These are phyloP conservation scores for Troilus luridus DNA, from an alignment of 2,888 invertebrate genomes.

Conservation along the genomic window DNA sequence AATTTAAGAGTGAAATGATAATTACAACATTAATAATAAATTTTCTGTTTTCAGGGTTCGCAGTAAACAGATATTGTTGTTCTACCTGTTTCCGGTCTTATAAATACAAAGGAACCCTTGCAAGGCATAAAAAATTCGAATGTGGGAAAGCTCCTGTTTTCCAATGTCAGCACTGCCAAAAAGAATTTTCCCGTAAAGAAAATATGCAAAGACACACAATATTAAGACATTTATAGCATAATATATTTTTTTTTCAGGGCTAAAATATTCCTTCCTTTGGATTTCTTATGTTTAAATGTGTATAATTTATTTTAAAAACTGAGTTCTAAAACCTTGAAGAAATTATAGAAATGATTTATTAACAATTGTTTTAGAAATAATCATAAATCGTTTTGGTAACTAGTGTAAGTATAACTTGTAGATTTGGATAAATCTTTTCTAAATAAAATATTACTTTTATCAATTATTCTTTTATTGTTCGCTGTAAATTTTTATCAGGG, in stretches of 20 bases:
- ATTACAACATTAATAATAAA: background rate
- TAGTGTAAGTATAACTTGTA: background rate
- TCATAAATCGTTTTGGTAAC: background rate
- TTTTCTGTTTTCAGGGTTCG: background rate
- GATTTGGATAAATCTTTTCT: background rate
- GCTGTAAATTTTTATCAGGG: background rate
- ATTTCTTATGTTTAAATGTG: background rate
- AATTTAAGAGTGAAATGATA: background rate
- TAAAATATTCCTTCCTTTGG: background rate
- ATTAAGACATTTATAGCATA: slow-evolving; percentile 21
- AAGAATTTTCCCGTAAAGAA: slow-evolving; percentile 70
- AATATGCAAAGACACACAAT: slow-evolving; percentile 30
- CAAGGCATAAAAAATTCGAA: slow-evolving; percentile 7
- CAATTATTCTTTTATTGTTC: background rate
- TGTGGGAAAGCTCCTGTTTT: slow-evolving; percentile 34
- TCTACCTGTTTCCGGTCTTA: slow-evolving; percentile 13
- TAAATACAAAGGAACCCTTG: background rate
- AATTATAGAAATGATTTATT: background rate
- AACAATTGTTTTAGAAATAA: background rate
- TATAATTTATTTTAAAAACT: background rate
- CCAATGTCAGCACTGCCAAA: slow-evolving; percentile 67
- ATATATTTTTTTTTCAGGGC: background rate
- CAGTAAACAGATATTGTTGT: slow-evolving; percentile 14
- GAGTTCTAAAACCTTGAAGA: background rate
- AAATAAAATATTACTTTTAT: background rate